Evolutionary conservation across 1,140 invertebrate species (phyloP).

Genomic region (Brachionus angularis): DNA sequence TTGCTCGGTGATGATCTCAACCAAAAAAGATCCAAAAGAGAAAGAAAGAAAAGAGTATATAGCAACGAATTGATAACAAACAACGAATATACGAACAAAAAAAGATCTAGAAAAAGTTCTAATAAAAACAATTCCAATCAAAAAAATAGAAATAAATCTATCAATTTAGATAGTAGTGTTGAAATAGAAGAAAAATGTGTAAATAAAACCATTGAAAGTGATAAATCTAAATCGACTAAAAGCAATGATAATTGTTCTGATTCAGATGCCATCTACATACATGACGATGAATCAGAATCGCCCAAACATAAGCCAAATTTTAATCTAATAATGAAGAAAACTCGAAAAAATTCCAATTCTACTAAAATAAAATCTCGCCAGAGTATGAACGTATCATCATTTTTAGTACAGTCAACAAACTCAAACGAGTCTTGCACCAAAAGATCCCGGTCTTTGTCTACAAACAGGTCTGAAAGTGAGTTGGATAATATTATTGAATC

Average conservation of each 20-base stretch:
- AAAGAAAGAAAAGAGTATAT: slow-evolving; percentile 14
- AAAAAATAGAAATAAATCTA: too few relatives aligned
- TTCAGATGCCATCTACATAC: not conserved
- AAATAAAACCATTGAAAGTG: too few relatives aligned
- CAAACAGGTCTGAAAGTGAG: not conserved
- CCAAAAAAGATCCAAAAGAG: not conserved
- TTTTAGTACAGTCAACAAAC: not conserved
- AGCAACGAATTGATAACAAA: too few relatives aligned
- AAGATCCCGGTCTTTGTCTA: not conserved
- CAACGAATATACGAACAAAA: too few relatives aligned
- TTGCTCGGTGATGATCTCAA: not conserved
- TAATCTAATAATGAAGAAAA: not conserved
- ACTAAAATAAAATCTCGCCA: too few relatives aligned
- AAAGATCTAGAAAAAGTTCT: too few relatives aligned
- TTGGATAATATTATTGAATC: not conserved
- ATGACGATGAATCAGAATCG: not conserved
- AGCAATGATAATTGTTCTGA: not conserved
- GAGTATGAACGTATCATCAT: not conserved
- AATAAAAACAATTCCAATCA: too few relatives aligned
- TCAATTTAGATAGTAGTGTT: too few relatives aligned
- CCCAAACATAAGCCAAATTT: not conserved
- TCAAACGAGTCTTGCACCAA: not conserved
- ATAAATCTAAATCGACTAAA: too few relatives aligned
- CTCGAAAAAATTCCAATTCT: not conserved
- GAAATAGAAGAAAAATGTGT: too few relatives aligned